Conservation (phyloP, 2,113 vertebrate genomes). For the Haemorhous mexicanus region DNA sequence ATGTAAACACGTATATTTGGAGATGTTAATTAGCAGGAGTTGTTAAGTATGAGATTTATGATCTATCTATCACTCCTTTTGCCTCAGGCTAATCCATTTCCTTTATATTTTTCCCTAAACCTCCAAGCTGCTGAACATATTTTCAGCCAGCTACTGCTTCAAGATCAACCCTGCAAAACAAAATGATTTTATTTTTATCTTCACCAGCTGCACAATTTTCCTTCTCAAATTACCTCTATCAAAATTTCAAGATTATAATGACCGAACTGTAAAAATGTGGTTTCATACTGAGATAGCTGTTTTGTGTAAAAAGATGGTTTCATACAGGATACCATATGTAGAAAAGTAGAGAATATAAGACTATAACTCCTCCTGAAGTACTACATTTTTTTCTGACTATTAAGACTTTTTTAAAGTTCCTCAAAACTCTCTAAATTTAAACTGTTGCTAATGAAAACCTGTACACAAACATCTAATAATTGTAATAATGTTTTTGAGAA, state of each 20-base stretch:
- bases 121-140: background rate
- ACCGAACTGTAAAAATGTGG: background rate
- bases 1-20: background rate
- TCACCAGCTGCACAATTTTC: constrained; percentile 13
- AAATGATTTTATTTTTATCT: constrained; percentile 37
- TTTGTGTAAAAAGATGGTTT: background rate
- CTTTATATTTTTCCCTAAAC: background rate
- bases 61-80: background rate
- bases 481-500: background rate
- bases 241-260: background rate
- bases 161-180: constrained; percentile 7
- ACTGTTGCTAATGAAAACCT: background rate
- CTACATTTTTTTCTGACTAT: background rate
- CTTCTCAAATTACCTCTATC: constrained; percentile 33
- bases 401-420: background rate
- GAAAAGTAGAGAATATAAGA: background rate
- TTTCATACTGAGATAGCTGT: background rate
- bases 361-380: background rate
- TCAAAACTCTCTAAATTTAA: background rate
- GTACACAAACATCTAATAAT: background rate
- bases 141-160: constrained; percentile 34
- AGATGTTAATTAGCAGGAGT: background rate
- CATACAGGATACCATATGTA: background rate
- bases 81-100: background rate
- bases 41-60: background rate